These are phyloP conservation scores for Myotis findleyi DNA, from an alignment of 2,797 vertebrate species.

Conservation along the genomic window DNA sequence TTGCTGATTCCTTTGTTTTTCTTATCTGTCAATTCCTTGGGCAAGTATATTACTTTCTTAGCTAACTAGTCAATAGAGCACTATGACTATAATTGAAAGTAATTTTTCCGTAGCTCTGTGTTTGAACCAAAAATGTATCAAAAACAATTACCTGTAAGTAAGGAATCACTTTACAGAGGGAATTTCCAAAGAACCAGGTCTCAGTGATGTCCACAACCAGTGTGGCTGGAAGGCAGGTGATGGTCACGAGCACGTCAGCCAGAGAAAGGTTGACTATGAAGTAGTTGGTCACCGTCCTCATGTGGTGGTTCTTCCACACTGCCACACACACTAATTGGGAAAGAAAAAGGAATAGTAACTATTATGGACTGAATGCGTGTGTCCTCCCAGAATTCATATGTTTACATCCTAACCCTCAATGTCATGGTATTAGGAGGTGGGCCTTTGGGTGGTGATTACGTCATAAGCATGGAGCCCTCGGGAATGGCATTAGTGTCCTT, in stretches of 20 bases:
- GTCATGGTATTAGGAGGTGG: neutral
- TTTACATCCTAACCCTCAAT: neutral
- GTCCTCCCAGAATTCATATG: neutral
- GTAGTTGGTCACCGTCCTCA: slow-evolving; percentile 98
- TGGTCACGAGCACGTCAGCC: slow-evolving; percentile 97
- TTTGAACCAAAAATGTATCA: neutral
- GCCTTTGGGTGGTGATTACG: neutral
- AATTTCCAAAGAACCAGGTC: slow-evolving; percentile 97
- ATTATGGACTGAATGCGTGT: neutral
- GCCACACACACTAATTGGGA: slow-evolving; percentile 94
- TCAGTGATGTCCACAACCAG: slow-evolving; percentile 98
- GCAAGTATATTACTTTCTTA: neutral
- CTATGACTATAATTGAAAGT: neutral
- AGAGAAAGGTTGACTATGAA: slow-evolving; percentile 99
- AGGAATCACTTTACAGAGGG: slow-evolving; percentile 96
- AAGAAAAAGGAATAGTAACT: slow-evolving; percentile 60
- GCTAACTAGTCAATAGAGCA: neutral
- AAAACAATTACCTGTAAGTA: slow-evolving; percentile 93
- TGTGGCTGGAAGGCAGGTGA: slow-evolving; percentile 97
- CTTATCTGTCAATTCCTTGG: neutral
- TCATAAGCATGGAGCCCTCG: neutral
- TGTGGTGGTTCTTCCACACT: slow-evolving; percentile 99
- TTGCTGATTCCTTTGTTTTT: neutral
- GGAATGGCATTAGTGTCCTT: neutral
- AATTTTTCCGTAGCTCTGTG: neutral